These are phyloP conservation scores for Leucophenga maculata DNA, from an alignment of 2,888 invertebrate genomes.

Conservation along the genomic window DNA sequence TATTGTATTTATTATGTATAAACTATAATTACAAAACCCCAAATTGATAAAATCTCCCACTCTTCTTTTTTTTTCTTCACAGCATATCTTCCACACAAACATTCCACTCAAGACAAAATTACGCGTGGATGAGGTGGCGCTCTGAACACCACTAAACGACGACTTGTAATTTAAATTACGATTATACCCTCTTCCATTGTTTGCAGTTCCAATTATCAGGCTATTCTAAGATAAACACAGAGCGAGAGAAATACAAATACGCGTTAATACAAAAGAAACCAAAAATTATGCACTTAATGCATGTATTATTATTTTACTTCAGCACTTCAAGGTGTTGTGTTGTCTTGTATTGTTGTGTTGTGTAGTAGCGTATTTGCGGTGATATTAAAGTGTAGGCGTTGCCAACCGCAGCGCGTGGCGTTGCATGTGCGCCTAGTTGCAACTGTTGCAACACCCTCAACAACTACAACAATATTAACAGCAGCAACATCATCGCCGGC, in stretches of 20 bases:
- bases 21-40: not conserved
- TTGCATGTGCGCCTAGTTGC: not conserved
- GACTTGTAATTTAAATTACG: not conserved
- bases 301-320: not conserved
- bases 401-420: not conserved
- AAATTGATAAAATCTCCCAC: no score
- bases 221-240: not conserved
- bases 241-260: not conserved
- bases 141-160: conserved; percentile 40
- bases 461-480: not conserved
- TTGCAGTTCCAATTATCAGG: conserved; percentile 10
- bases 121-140: conserved; percentile 58
- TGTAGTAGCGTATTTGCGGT: not conserved
- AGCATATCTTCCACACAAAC: conserved; percentile 56
- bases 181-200: not conserved
- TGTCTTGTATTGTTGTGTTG: not conserved
- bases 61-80: conserved; percentile 18
- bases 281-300: not conserved
- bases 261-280: not conserved
- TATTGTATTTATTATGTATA: conserved; percentile 17
- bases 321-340: not conserved
- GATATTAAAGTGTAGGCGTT: conserved; percentile 3
- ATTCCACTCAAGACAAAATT: conserved; percentile 57
- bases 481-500: not conserved
- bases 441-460: not conserved